A percentile compares a stretch with the other conserved stretches of the same genome.
Evolutionary conservation across 2,113 vertebrate genomes (phyloP).

Genomic region (Pygoscelis adeliae): DNA sequence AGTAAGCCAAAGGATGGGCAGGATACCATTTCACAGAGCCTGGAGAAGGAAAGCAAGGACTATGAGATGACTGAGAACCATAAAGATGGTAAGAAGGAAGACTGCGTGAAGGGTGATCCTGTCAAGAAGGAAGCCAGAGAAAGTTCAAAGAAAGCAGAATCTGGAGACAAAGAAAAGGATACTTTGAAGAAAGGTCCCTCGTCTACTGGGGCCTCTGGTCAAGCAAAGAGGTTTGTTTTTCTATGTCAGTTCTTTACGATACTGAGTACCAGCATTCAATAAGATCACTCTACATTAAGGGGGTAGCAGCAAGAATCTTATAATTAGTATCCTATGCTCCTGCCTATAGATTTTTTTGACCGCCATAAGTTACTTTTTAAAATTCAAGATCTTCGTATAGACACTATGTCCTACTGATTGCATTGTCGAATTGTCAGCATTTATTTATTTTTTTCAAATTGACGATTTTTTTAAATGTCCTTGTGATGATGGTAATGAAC

Average conservation of each 20-base stretch:
- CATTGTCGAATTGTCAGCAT: slow-evolving; percentile 89
- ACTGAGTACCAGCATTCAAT: slow-evolving; percentile 98
- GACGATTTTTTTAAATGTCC: slow-evolving; percentile 89
- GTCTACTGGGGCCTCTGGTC: slow-evolving; percentile 97
- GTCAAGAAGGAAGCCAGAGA: slow-evolving; percentile 96
- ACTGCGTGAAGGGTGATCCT: slow-evolving; percentile 87
- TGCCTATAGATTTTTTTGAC: slow-evolving; percentile 86
- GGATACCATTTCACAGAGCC: slow-evolving; percentile 87
- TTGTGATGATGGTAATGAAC: slow-evolving; percentile 93
- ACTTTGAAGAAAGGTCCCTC: slow-evolving; percentile 99
- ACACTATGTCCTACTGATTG: slow-evolving; percentile 83
- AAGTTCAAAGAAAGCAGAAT: slow-evolving; percentile 95
- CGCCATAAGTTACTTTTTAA: slow-evolving; percentile 87
- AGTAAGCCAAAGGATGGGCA: slow-evolving; percentile 92
- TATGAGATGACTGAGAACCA: slow-evolving; percentile 88
- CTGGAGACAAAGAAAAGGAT: slow-evolving; percentile 99
- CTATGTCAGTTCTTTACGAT: slow-evolving; percentile 99
- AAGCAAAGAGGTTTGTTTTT: slow-evolving; percentile 99
- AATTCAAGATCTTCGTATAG: slow-evolving; percentile 83
- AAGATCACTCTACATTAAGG: slow-evolving; percentile 95
- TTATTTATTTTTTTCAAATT: slow-evolving; percentile 85
- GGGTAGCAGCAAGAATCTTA: slow-evolving; percentile 97
- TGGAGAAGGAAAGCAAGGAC: slow-evolving; percentile 90
- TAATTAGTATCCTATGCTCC: slow-evolving; percentile 93
- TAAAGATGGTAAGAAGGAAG: slow-evolving; percentile 97